These are phyloP conservation scores for Xestia c-nigrum DNA, from an alignment of 2,888 invertebrate species.

Conservation along the genomic window DNA sequence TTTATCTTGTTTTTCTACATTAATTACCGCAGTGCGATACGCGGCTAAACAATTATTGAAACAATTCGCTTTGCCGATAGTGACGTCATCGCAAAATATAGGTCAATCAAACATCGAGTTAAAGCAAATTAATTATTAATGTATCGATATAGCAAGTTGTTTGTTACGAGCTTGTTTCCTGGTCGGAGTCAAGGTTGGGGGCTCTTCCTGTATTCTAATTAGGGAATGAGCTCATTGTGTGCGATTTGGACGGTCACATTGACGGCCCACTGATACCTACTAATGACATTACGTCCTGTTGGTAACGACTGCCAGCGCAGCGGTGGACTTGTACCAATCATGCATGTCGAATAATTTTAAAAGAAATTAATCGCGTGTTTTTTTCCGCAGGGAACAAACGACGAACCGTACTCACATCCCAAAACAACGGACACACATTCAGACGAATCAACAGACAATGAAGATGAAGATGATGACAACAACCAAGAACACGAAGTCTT, in stretches of 20 bases:
- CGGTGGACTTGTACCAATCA: background rate
- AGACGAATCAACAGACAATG: slow-evolving; percentile 59
- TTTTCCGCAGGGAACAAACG: slow-evolving; percentile 44
- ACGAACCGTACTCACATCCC: slow-evolving; percentile 33
- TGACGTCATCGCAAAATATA: slow-evolving; percentile 58
- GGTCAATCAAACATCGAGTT: slow-evolving; percentile 52
- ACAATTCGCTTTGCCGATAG: slow-evolving; percentile 39
- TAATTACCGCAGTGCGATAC: slow-evolving; percentile 36
- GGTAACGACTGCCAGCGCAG: background rate
- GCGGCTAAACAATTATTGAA: slow-evolving; percentile 32
- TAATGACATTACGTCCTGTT: slow-evolving; percentile 18
- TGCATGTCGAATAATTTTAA: background rate
- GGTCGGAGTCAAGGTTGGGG: slow-evolving; percentile 48
- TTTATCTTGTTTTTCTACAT: slow-evolving; percentile 31
- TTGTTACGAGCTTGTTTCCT: slow-evolving; percentile 52
- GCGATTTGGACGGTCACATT: slow-evolving; percentile 27
- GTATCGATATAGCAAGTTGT: slow-evolving; percentile 35
- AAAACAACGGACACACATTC: slow-evolving; percentile 44
- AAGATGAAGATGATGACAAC: slow-evolving; percentile 65
- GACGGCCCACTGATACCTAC: slow-evolving; percentile 1
- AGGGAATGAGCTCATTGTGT: slow-evolving; percentile 52
- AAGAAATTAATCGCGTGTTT: slow-evolving; percentile 11
- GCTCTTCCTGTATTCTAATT: slow-evolving; percentile 58
- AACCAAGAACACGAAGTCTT: slow-evolving; percentile 67
- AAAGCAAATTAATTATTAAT: slow-evolving; percentile 48